Conservation (phyloP, 2,113 vertebrate genomes). For the Acanthisitta chloris region DNA sequence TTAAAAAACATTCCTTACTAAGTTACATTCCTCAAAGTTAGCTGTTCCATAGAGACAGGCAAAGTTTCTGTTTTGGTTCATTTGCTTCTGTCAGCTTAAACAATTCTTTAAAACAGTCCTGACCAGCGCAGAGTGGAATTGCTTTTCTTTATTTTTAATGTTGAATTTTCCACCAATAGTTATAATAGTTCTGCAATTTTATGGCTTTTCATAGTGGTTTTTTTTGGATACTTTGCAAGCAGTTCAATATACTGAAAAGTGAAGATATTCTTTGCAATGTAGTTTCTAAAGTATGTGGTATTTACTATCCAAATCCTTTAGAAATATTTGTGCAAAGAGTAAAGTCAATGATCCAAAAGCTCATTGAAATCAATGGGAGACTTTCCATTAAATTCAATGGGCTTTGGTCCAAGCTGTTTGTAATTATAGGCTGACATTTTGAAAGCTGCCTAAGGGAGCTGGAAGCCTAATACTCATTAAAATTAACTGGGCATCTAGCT, state of each 20-base stretch:
- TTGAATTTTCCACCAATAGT: background rate
- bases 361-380: slow-evolving; percentile 32
- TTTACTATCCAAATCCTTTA: background rate
- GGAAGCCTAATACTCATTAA: slow-evolving; percentile 39
- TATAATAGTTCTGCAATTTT: background rate
- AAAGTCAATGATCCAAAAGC: slow-evolving; percentile 34
- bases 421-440: slow-evolving; percentile 55
- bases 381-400: slow-evolving; percentile 34
- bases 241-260: background rate
- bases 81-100: background rate
- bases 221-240: background rate
- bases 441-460: slow-evolving; percentile 28
- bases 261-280: background rate
- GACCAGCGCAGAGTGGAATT: background rate
- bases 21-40: background rate
- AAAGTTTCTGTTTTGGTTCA: background rate
- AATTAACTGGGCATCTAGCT: slow-evolving; percentile 40
- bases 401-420: slow-evolving; percentile 16
- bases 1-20: background rate
- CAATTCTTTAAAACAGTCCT: background rate
- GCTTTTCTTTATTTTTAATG: background rate
- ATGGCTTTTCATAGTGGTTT: background rate
- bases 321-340: background rate
- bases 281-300: background rate
- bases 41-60: background rate